Conservation (phyloP, 2,113 vertebrate genomes). For the Oxyruncus cristatus region DNA sequence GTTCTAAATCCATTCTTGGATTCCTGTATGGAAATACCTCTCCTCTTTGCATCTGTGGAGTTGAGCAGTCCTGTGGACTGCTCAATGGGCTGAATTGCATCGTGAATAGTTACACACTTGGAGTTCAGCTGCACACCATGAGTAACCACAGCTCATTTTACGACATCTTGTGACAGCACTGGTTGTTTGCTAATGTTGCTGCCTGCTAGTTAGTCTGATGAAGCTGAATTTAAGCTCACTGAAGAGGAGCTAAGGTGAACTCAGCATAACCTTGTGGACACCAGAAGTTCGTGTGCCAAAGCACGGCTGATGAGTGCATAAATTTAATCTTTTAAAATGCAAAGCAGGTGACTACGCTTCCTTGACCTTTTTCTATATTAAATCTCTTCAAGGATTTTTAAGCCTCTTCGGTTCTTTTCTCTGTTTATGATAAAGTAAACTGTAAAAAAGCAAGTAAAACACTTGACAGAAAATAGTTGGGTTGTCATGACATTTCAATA, state of each 20-base stretch:
- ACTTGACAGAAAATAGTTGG: background rate
- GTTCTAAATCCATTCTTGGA: background rate
- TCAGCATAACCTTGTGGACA: background rate
- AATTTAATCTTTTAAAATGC: background rate
- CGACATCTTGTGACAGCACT: background rate
- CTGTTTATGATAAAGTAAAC: background rate
- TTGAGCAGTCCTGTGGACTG: too few species aligned
- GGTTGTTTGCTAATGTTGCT: background rate
- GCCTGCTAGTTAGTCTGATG: background rate
- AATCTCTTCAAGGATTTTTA: background rate
- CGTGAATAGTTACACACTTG: background rate
- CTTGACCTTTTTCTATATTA: background rate
- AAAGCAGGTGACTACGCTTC: background rate
- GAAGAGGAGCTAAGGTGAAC: background rate
- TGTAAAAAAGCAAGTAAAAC: background rate
- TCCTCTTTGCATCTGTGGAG: background rate
- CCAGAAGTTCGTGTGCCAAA: background rate
- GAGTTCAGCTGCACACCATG: background rate
- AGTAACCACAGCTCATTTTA: background rate
- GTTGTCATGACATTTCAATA: background rate
- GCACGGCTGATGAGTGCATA: background rate
- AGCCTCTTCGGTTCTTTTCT: background rate
- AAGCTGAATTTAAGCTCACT: background rate
- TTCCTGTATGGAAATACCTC: accelerated
- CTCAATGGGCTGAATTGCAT: accelerated